phyloP scores from a whole-genome alignment of 2,113 vertebrate genomes.

The Edolisoma coerulescens region DNA sequence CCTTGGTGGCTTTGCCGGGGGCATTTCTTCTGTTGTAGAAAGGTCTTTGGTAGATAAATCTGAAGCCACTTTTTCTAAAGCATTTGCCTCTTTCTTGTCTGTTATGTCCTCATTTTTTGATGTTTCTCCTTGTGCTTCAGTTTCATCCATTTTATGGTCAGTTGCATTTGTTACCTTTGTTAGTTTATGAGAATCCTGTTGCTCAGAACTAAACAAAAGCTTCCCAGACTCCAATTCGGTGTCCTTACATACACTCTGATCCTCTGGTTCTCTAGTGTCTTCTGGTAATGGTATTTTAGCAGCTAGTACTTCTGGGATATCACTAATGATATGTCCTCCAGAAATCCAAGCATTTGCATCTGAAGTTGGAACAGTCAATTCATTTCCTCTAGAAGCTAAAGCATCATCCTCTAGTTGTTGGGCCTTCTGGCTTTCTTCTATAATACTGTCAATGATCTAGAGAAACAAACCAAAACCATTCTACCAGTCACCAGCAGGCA shows the following conservation, averaged over 20 bases:
- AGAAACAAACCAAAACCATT: neutral
- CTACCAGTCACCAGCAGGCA: neutral
- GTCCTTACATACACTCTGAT: slow-evolving; percentile 24
- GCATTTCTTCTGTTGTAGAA: slow-evolving; percentile 63
- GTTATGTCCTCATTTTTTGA: slow-evolving; percentile 30
- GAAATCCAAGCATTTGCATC: slow-evolving; percentile 38
- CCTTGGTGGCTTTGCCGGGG: slow-evolving; percentile 86
- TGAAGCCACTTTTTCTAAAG: slow-evolving; percentile 72
- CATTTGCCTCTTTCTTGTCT: slow-evolving; percentile 69
- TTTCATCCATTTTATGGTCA: slow-evolving; percentile 39
- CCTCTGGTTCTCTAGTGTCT: neutral
- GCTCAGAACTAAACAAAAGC: slow-evolving; percentile 47
- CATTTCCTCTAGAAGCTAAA: slow-evolving; percentile 59
- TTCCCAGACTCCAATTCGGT: slow-evolving; percentile 34
- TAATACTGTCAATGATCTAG: slow-evolving; percentile 97
- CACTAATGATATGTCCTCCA: slow-evolving; percentile 52
- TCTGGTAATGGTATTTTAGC: slow-evolving; percentile 49
- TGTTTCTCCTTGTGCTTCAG: neutral
- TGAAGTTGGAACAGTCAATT: slow-evolving; percentile 32
- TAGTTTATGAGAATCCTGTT: slow-evolving; percentile 16
- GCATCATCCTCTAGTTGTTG: slow-evolving; percentile 74
- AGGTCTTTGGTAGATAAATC: slow-evolving; percentile 70
- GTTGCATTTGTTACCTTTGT: slow-evolving; percentile 19
- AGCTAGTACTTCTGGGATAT: slow-evolving; percentile 61
- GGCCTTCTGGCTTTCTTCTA: slow-evolving; percentile 91